Base-by-base conservation (phyloP, 1,140 invertebrate species). In the Eubasilissa regina region DNA sequence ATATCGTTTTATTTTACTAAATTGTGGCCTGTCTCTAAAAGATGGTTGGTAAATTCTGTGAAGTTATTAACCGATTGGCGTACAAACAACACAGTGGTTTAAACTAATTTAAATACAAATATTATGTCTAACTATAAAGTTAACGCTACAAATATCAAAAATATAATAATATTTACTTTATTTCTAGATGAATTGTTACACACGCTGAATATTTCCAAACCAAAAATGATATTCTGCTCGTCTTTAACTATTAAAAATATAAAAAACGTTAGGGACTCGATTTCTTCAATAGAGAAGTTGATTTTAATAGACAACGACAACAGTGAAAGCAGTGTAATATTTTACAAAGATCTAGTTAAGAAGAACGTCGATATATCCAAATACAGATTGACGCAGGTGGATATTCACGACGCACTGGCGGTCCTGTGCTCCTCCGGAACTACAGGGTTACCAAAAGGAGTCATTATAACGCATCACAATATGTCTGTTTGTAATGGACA, bases 371-470 rank as follows among this genome's bases (percentile, higher is more conserved):
- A 82, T 25, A 44, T 75, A 0, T 15, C 86, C 68, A 84, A 85
- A 19, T 89, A 88, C 75, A 82, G 74, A n/a, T 60, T 87, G 35
- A 84, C 80, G 17, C 84, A 88, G 85, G 87, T 89, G 0, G 86
- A 87, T 83, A 86, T 86, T 12, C 80, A 77, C 8, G 83, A 86
- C 1, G 86, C 85, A 10, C 79, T 87, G 4, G 88, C 85, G 15
- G 84, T 89, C 8, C 86, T 89, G 85, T 88, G 87, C 70, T 89
- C 88, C 0, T 89, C 88, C 0, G 88, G 88, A 9, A 89, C 87
- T 4, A 89, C 94, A 64, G 94, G 95, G n/a, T 86, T 94, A 55
- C 95, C 96, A 0, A 98, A 97, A 88, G 96, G 96, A 47, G 97
- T 97, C 0, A 91, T 94, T 87, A 86, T 97, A 0, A 96, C 95